Base-by-base conservation (phyloP, 2,797 vertebrate genomes). In the Megaceryle alcyon region DNA sequence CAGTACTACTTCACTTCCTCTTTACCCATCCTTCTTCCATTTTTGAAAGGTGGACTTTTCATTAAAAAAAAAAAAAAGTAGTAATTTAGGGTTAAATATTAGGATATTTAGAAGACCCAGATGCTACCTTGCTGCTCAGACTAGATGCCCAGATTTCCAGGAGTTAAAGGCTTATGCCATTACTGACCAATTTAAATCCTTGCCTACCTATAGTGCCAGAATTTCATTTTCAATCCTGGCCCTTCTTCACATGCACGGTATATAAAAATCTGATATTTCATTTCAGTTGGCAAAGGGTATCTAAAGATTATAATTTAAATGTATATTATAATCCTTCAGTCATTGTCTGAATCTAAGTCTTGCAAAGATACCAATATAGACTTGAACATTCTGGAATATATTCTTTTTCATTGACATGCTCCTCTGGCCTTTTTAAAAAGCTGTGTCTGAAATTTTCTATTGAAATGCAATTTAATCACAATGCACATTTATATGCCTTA, bases 401-500 rank as follows among this genome's bases (percentile, higher is more conserved):
- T 46, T 72, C 39, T 78, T 44, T 70, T 61, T 44, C n/a, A 93
- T 3, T 82, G 39, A 69, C 22, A 35, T 25, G 53, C 10, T 92
- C 28, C 53, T 35, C 31, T 57, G 20, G 23, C 41, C 53, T 72
- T 90, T 86, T 41, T n/a, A 37, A 82, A 85, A 88, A 91, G 41
- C 21, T 35, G 9, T 49, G 71, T 88, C 41, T 78, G 35, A 82
- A 91, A 88, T 87, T 80, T 65, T 68, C 28, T 65, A 43, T 12
- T 90, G 76, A 86, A 90, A 86, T 39, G 13, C 17, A 88, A 41
- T 91, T 88, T 88, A 90, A 97, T 95, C 87, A 94, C 61, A 88
- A 83, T 46, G 53, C 29, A 91, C 49, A 75, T 68, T 86, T 86
- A 80, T 76, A 83, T 39, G 26, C 23, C 54, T 86, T 92, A 82